Base-by-base conservation (phyloP, 2,888 invertebrate genomes). In the Toxonevra muliebris region DNA sequence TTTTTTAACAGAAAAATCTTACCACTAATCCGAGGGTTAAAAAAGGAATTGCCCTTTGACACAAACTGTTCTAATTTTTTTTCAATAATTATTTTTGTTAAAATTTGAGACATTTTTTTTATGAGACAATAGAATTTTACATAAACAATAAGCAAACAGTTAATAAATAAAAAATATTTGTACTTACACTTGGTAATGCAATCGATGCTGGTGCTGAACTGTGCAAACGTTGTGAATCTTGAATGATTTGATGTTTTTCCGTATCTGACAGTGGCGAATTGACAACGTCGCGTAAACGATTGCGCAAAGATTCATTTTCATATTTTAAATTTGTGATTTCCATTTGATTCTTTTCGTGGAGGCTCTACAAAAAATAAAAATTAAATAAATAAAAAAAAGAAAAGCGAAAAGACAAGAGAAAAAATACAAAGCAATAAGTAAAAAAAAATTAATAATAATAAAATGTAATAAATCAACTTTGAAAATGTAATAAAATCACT, bases 181-280 rank as follows among this genome's bases (percentile, higher is more conserved):
- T 55, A 77, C 81, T 82, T 76, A 86, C 86, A 74, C 81, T 85
- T 66, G 86, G 85, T 77, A 86, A 71, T 79, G 91, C 87, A 77
- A 93, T 93, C 65, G 93, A 92, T n/a, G 92, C 92, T 17, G 93
- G 93, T 61, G 93, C 93, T 61, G 93, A 93, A 78, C 90, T 92
- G 82, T 93, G 92, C 83, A 92, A 88, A 76, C 91, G 88, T 57
- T 88, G 86, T 79, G 88, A 87, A 81, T 92, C 92, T 77, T 92
- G 88, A 81, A 93, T 87, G 79, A 93, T 87, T 85, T 93, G 92
- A 79, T 93, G 90, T 86, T 93, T 93, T 87, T 93, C 93, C 77
- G 91, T 90, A 86, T 93, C 93, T 61, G 93, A 93, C 74, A 93
- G 87, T 73, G 93, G 93, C 70, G 93, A 93, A 86, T 93, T 93